Conservation (phyloP, 2,797 vertebrate genomes). For the Aldrovandia affinis region DNA sequence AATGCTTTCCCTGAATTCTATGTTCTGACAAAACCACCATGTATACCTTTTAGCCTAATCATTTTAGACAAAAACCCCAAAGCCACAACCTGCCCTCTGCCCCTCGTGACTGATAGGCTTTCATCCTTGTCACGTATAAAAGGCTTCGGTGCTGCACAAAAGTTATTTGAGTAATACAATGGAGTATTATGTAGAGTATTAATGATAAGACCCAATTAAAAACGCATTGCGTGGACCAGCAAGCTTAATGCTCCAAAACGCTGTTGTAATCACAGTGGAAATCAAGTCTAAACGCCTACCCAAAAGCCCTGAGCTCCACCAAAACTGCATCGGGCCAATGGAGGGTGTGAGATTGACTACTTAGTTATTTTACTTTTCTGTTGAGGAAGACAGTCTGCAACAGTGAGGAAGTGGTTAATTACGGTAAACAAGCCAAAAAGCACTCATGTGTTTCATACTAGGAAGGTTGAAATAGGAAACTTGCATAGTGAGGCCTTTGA, state of each 20-base stretch:
- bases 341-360: not conserved
- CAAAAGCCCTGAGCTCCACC: constrained; percentile 1
- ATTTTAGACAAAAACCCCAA: not conserved
- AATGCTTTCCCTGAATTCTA: no score
- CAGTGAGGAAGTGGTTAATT: not conserved
- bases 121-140: not conserved
- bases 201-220: not conserved
- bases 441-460: not conserved
- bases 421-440: not conserved
- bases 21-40: not conserved
- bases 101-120: not conserved
- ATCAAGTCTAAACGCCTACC: not conserved
- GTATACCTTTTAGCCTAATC: not conserved
- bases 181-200: not conserved
- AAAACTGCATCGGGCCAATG: not conserved
- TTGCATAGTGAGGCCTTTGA: not conserved
- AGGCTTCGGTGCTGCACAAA: not conserved
- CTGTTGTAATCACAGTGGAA: not conserved
- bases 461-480: not conserved
- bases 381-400: not conserved
- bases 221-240: not conserved
- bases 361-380: not conserved
- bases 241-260: not conserved
- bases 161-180: not conserved
- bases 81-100: not conserved